Percentiles rank a stretch among this genome's conserved stretches.
phyloP scores from a whole-genome alignment of 1,140 invertebrate genomes.

The Ostrea edulis region DNA sequence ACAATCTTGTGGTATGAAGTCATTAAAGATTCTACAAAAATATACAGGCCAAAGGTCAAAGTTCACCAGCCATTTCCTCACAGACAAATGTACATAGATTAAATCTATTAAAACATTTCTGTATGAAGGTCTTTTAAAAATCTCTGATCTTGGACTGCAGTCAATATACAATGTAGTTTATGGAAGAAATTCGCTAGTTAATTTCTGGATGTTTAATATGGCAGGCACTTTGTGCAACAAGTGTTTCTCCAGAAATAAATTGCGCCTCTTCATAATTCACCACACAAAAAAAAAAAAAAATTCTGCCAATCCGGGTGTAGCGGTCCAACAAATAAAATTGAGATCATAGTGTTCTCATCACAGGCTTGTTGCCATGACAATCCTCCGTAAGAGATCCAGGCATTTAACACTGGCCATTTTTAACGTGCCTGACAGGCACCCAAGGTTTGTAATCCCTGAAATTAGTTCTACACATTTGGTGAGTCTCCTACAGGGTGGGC shows the following conservation, averaged over 20 bases:
- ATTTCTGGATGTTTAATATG: constrained; percentile 25
- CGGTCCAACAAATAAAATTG: constrained; percentile 34
- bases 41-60: neutral
- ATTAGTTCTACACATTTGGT: constrained; percentile 15
- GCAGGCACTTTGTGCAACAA: constrained; percentile 25
- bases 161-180: neutral
- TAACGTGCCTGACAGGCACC: constrained; percentile 2
- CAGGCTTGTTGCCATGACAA: constrained; percentile 20
- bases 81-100: neutral
- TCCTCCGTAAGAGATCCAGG: neutral
- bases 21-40: constrained; percentile 27
- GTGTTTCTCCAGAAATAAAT: constrained; percentile 24
- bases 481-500: neutral
- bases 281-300: neutral
- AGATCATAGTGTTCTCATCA: constrained; percentile 31
- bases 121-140: constrained; percentile 9
- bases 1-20: neutral
- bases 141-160: neutral
- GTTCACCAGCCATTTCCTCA: neutral
- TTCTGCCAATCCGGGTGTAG: constrained; percentile 14
- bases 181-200: neutral
- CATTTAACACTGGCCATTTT: constrained; percentile 22
- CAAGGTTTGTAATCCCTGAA: constrained; percentile 18
- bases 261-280: constrained; percentile 1
- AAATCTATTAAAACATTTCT: neutral